A percentile compares a stretch with the other conserved stretches of the same genome.
Evolutionary conservation across 64 coral and sea anemone species (phyloP).

Genomic region (Montipora cactus): DNA sequence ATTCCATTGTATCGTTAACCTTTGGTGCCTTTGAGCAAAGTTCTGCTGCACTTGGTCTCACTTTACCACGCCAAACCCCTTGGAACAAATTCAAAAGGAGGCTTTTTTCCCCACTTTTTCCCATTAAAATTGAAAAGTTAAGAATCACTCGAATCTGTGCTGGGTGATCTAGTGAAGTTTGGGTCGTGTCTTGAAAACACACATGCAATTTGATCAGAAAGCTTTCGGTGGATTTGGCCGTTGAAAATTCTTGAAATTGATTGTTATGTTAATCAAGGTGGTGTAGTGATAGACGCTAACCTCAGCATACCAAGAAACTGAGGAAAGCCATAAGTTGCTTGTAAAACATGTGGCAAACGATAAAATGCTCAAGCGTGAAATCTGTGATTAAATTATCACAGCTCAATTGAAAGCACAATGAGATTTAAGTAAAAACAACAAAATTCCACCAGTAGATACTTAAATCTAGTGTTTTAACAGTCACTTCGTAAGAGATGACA

Average conservation of each 20-base stretch:
- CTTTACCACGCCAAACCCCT: not conserved
- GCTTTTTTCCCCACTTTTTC: not conserved
- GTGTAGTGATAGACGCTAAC: slow-evolving; percentile 22
- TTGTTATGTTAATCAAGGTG: slow-evolving; percentile 27
- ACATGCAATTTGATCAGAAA: not conserved
- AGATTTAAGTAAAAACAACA: slow-evolving; percentile 1
- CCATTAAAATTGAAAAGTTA: not conserved
- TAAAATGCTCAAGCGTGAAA: slow-evolving; percentile 6
- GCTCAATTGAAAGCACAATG: slow-evolving; percentile 9
- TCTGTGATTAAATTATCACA: not conserved
- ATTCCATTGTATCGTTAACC: slow-evolving; percentile 66
- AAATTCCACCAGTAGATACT: slow-evolving; percentile 54
- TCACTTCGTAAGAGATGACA: not conserved
- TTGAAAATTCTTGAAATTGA: slow-evolving; percentile 19
- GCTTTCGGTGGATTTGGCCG: not conserved
- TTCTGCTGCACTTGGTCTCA: not conserved
- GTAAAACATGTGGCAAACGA: slow-evolving; percentile 10
- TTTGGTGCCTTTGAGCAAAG: slow-evolving; percentile 1
- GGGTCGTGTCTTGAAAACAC: no score
- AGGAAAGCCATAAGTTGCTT: not conserved
- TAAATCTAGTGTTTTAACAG: slow-evolving; percentile 25
- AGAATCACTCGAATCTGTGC: not conserved
- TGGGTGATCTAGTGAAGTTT: not conserved
- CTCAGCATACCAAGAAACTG: slow-evolving; percentile 21
- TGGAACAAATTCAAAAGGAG: not conserved